phyloP scores from a whole-genome alignment of 2,113 vertebrate species.

The Cheilinus undulatus region DNA sequence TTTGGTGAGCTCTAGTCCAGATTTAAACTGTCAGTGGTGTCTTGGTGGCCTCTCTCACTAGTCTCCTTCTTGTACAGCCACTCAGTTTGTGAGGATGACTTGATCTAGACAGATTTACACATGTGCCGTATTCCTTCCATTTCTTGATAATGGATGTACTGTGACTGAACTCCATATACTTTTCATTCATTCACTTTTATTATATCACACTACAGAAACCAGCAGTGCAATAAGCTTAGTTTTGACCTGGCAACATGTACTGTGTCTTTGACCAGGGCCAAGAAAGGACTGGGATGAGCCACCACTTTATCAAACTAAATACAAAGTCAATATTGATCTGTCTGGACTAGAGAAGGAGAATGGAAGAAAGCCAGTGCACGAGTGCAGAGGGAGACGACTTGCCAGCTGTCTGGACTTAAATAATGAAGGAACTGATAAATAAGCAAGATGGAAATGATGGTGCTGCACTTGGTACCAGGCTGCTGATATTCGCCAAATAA shows the following conservation, averaged over 20 bases:
- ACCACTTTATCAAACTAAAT: slow-evolving; percentile 48
- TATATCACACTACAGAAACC: slow-evolving; percentile 4
- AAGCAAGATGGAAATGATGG: slow-evolving; percentile 21
- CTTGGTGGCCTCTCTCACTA: no score
- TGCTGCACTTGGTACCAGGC: slow-evolving; percentile 2
- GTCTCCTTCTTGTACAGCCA: no score
- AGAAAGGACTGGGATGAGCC: slow-evolving; percentile 39
- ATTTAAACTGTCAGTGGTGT: no score
- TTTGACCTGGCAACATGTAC: not conserved
- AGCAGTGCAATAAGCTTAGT: not conserved
- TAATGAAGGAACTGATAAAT: slow-evolving; percentile 39
- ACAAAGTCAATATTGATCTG: slow-evolving; percentile 64
- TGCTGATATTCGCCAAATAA: not conserved
- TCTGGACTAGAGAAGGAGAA: slow-evolving; percentile 29
- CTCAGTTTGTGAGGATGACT: no score
- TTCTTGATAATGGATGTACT: no score
- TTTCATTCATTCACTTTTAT: no score
- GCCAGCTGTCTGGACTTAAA: slow-evolving; percentile 34
- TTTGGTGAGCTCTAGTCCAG: no score
- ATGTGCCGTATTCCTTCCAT: no score
- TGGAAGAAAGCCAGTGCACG: slow-evolving; percentile 29
- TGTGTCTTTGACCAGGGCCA: slow-evolving; percentile 19
- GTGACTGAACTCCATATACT: no score
- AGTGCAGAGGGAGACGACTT: slow-evolving; percentile 1
- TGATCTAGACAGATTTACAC: no score